phyloP scores from a whole-genome alignment of 2,113 vertebrate genomes.

The Python bivittatus region DNA sequence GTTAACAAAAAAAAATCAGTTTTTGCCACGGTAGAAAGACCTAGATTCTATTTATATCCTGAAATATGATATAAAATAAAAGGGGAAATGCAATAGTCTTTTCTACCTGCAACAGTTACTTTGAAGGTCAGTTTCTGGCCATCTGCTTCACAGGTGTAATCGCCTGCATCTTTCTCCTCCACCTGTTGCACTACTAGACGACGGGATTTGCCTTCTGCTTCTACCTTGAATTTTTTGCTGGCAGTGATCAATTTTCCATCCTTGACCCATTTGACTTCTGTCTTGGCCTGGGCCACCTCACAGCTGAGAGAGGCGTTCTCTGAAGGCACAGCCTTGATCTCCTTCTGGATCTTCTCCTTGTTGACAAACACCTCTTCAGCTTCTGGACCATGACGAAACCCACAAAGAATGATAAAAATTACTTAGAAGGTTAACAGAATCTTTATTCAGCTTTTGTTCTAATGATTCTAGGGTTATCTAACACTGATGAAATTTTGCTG shows the following conservation, averaged over 20 bases:
- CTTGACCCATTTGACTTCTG: slow-evolving; percentile 84
- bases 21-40: neutral
- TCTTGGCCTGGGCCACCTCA: slow-evolving; percentile 73
- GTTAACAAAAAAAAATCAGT: no score
- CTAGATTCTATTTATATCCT: neutral
- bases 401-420: no score
- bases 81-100: neutral
- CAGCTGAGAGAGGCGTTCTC: slow-evolving; percentile 76
- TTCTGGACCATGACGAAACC: neutral
- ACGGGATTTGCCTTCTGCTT: slow-evolving; percentile 73
- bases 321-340: slow-evolving; percentile 68
- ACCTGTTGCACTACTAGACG: slow-evolving; percentile 76
- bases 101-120: slow-evolving; percentile 71
- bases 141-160: slow-evolving; percentile 79
- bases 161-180: slow-evolving; percentile 79
- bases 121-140: slow-evolving; percentile 78
- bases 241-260: slow-evolving; percentile 76
- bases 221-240: slow-evolving; percentile 71
- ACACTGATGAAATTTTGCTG: no score
- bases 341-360: slow-evolving; percentile 73
- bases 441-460: no score
- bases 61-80: neutral
- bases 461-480: no score
- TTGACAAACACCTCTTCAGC: slow-evolving; percentile 60
- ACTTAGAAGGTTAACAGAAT: no score